Percentiles rank a stretch among this genome's conserved stretches.
Evolutionary conservation across 2,888 invertebrate species (phyloP).

Genomic region (Morpho deidamia): DNA sequence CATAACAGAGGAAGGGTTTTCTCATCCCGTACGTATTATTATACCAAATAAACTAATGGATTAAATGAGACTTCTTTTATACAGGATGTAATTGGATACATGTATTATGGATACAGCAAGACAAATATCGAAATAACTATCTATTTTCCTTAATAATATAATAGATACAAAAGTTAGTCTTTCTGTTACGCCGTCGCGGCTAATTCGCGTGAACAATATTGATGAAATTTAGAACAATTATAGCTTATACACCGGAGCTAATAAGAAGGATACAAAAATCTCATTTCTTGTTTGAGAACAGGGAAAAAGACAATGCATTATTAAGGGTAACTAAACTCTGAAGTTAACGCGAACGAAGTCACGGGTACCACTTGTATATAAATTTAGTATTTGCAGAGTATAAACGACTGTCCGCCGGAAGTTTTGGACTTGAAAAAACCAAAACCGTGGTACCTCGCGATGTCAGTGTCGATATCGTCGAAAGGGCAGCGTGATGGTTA

Average conservation of each 20-base stretch:
- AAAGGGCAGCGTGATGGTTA: conserved; percentile 66
- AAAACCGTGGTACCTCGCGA: conserved; percentile 52
- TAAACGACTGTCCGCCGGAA: conserved; percentile 64
- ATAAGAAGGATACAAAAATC: neutral
- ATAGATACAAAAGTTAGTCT: no score
- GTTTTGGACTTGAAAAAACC: conserved; percentile 58
- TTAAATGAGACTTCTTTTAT: no score
- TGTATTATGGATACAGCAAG: no score
- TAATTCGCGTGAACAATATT: no score
- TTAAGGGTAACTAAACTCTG: no score
- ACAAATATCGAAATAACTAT: no score
- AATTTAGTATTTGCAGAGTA: conserved; percentile 39
- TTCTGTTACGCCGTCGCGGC: no score
- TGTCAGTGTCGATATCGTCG: conserved; percentile 59
- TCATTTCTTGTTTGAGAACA: neutral
- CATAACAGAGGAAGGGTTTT: conserved; percentile 59
- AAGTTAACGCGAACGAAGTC: no score
- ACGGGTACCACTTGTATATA: neutral
- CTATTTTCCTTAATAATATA: no score
- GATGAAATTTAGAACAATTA: no score
- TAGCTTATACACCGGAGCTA: no score
- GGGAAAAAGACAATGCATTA: neutral
- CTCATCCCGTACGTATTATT: conserved; percentile 45
- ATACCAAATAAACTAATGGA: neutral
- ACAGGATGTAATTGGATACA: no score